These are phyloP conservation scores for Hypomecis atomaria DNA, from an alignment of 2,888 invertebrate species.

Conservation along the genomic window DNA sequence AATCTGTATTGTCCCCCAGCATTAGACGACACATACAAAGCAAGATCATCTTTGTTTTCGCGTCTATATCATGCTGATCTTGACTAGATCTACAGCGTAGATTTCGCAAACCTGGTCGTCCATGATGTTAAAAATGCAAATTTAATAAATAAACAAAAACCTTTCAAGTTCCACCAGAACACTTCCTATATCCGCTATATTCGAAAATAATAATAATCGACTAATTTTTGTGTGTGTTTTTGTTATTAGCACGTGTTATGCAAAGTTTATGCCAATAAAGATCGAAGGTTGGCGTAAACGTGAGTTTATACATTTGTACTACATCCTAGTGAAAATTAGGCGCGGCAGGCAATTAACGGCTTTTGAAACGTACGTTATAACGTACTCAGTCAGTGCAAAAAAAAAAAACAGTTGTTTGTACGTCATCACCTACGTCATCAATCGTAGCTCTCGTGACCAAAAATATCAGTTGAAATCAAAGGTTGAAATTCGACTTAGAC, in stretches of 20 bases:
- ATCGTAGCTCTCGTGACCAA: too few species aligned
- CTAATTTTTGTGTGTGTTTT: slow-evolving; percentile 9
- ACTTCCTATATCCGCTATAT: slow-evolving; percentile 18
- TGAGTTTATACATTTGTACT: not conserved
- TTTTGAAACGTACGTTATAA: too few species aligned
- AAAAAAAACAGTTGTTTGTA: too few species aligned
- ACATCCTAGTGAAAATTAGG: not conserved
- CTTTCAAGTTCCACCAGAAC: slow-evolving; percentile 1
- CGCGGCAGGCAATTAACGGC: too few species aligned
- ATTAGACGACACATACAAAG: not conserved
- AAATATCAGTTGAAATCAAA: too few species aligned
- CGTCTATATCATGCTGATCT: not conserved
- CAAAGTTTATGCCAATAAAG: slow-evolving; percentile 13
- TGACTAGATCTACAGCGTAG: not conserved
- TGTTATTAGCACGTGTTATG: slow-evolving; percentile 14
- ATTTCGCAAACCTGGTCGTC: not conserved
- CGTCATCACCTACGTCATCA: too few species aligned
- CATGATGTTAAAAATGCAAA: slow-evolving; percentile 1
- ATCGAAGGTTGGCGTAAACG: slow-evolving; percentile 12
- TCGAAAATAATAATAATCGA: not conserved
- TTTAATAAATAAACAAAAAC: slow-evolving; percentile 8
- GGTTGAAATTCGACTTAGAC: too few species aligned
- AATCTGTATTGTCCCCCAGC: too few species aligned
- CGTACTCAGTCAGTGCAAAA: too few species aligned
- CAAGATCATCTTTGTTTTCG: not conserved